Conservation (phyloP, 2,113 vertebrate species). For the Gorsachius goisagi region DNA sequence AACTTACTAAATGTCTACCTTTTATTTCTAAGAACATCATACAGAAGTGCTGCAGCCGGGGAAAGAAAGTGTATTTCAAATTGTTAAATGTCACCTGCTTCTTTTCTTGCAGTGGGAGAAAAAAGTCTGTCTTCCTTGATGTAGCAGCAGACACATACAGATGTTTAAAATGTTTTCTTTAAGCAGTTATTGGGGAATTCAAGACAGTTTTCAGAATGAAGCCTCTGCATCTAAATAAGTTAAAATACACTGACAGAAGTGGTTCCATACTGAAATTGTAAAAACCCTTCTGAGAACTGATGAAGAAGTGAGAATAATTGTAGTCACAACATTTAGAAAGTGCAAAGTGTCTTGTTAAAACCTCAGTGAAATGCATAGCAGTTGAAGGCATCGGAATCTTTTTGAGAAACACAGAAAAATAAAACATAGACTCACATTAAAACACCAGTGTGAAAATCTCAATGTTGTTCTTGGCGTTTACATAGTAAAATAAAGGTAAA, state of each 20-base stretch:
- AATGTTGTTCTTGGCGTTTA: not conserved
- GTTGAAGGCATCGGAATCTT: not conserved
- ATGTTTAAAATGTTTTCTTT: conserved; percentile 7
- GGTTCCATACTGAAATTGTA: conserved; percentile 33
- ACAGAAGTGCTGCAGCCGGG: not conserved
- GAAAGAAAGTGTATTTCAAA: not conserved
- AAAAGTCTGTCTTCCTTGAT: not conserved
- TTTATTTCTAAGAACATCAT: not conserved
- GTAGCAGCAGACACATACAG: not conserved
- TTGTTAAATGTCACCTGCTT: not conserved
- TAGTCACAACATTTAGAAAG: conserved; percentile 66
- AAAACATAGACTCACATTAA: not conserved
- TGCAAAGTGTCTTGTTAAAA: conserved; percentile 58
- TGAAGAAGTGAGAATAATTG: conserved; percentile 65
- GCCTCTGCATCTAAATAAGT: not conserved
- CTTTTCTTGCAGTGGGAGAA: not conserved
- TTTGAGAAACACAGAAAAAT: not conserved
- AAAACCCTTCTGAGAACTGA: conserved; percentile 29
- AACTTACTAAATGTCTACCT: not conserved
- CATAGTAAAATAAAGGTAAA: not conserved
- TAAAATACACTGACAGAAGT: conserved; percentile 37
- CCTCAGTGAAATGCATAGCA: not conserved
- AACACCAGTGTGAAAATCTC: not conserved
- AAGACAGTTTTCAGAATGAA: not conserved
- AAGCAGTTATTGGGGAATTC: not conserved